Base-by-base conservation (phyloP, 1,140 invertebrate genomes). In the Planococcus citri region DNA sequence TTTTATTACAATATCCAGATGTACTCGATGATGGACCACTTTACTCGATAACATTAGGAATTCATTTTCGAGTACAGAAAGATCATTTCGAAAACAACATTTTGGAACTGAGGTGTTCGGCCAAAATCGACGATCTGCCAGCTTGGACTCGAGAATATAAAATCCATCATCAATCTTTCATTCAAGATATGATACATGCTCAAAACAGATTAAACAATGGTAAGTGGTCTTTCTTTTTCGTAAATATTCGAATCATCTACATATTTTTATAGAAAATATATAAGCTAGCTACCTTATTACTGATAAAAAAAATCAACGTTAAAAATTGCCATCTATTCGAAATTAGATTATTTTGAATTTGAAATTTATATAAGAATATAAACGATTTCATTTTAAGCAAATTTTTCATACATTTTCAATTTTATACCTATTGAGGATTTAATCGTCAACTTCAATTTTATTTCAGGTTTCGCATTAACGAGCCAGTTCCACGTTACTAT, bases 101-200 rank as follows among this genome's bases (percentile, higher is more conserved):
- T 6, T 60, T 60, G 20, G 57, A 60, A 60, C 20, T 60, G n/a
- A 6, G 21, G 21, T 60, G 57, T 60, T 60, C 57, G 21, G 57
- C 57, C n/a, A 6, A 20, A 20, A 60, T 60, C 8, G 57, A 6
- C 17, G 57, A 60, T 60, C 20, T 60, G 20, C 57, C 57, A 60
- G 17, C 57, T 6, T 9, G 57, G 57, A n/a, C 6, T 9, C 57
- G 57, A 6, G 57, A 9, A 9, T 22, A 9, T 8, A 60, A 6
- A 60, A 60, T 60, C n/a, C 33, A 37, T 14, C n/a, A n/a, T 37
- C 33, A 8, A 37, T 8, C 33, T 37, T 37, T 37, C 21, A 60
- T 22, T n/a, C 57, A 22, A 60, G 57, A 60, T 20, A 60, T n/a
- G n/a, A n/a, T 60, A 60, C 57, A 60, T 4, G 57, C 57, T 60